Percentiles rank a stretch among this genome's conserved stretches.
Evolutionary conservation across 1,140 invertebrate genomes (phyloP).

Genomic region (Globodera rostochiensis): DNA sequence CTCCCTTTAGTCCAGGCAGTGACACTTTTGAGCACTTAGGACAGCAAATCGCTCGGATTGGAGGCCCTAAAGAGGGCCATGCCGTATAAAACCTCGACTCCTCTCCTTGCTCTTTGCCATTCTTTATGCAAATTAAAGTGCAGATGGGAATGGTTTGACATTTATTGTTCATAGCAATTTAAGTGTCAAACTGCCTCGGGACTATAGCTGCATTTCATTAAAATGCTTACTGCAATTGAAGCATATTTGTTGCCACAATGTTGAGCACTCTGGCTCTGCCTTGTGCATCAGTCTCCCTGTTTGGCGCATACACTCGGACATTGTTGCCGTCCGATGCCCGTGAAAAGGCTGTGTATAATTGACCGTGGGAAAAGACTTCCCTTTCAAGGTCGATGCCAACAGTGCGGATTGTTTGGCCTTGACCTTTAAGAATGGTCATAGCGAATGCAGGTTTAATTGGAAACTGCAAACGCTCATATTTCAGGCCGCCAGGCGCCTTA

Average conservation of each 20-base stretch:
- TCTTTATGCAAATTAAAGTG: not conserved
- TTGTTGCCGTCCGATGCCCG: not conserved
- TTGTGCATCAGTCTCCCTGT: not conserved
- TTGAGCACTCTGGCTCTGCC: not conserved
- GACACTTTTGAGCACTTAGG: too few species aligned
- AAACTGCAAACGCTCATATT: constrained; percentile 14
- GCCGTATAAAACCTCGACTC: too few species aligned
- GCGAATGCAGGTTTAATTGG: constrained; percentile 19
- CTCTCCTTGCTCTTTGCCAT: too few species aligned
- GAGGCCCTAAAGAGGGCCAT: too few species aligned
- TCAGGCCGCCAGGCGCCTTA: not conserved
- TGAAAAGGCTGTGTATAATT: constrained; percentile 3
- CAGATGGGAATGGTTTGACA: not conserved
- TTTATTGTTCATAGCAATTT: too few species aligned
- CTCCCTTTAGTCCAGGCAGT: too few species aligned
- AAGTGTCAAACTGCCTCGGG: not conserved
- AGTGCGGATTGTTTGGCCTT: constrained; percentile 13
- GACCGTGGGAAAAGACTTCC: constrained; percentile 22
- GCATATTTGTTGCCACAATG: not conserved
- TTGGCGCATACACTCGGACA: constrained; percentile 12
- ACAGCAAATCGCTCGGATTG: too few species aligned
- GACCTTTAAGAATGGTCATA: constrained; percentile 27
- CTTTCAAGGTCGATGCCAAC: constrained; percentile 14
- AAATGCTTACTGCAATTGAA: not conserved
- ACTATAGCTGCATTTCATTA: not conserved